Conservation (phyloP, 2,888 invertebrate species). For the Dasysyrphus tricinctus region DNA sequence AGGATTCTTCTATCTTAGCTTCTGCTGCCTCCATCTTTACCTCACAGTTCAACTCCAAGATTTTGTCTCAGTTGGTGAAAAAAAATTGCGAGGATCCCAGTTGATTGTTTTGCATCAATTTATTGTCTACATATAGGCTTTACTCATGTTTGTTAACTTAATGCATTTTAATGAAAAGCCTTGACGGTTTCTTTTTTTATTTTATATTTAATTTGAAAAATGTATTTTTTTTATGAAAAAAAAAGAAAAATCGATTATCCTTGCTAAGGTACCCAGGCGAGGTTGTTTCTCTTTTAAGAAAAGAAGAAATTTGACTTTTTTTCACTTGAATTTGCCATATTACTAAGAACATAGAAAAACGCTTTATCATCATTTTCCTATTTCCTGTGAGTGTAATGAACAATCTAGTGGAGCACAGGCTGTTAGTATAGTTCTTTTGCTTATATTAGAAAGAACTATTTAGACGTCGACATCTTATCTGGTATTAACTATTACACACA, state of each 20-base stretch:
- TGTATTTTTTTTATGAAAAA: conserved; percentile 28
- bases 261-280: background rate
- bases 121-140: background rate
- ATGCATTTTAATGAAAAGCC: conserved; percentile 21
- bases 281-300: background rate
- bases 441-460: conserved; percentile 8
- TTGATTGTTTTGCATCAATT: background rate
- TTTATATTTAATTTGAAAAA: conserved; percentile 21
- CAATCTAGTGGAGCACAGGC: conserved; percentile 45
- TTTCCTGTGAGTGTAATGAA: conserved; percentile 53
- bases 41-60: background rate
- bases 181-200: background rate
- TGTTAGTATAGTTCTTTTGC: conserved; percentile 32
- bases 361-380: conserved; percentile 61
- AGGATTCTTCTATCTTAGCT: background rate
- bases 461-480: background rate
- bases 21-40: background rate
- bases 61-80: background rate
- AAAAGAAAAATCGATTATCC: conserved; percentile 62
- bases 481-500: background rate
- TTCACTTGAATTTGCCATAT: background rate
- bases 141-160: conserved; percentile 7
- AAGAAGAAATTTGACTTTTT: conserved; percentile 9
- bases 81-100: background rate
- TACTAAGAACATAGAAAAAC: conserved; percentile 23